Percentiles rank a stretch among this genome's conserved stretches.
phyloP scores from a whole-genome alignment of 2,113 vertebrate genomes.

The Chamaea fasciata region DNA sequence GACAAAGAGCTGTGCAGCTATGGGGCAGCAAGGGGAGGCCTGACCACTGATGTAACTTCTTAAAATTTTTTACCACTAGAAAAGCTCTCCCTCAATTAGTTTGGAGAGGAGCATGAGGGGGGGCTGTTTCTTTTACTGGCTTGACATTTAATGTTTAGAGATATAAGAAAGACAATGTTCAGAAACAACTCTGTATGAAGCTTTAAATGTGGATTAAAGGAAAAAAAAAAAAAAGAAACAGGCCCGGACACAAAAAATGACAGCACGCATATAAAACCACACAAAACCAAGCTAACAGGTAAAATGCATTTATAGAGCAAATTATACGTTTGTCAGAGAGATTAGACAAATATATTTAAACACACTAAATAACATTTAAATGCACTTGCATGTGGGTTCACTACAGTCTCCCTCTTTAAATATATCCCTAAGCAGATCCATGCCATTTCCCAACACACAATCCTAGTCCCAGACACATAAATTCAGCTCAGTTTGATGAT shows the following conservation, averaged over 20 bases:
- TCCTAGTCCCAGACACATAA: neutral
- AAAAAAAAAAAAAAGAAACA: neutral
- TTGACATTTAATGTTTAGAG: neutral
- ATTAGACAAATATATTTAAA: neutral
- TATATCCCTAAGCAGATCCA: neutral
- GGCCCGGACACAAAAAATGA: neutral
- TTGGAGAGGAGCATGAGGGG: no score
- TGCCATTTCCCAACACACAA: neutral
- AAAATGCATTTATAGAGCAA: neutral
- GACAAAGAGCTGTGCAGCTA: neutral
- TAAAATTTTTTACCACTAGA: neutral
- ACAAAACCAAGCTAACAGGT: neutral
- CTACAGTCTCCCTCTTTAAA: neutral
- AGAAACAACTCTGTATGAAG: neutral
- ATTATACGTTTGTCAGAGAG: neutral
- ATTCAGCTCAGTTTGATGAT: neutral
- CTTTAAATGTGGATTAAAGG: neutral
- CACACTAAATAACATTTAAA: neutral
- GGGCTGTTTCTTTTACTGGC: neutral
- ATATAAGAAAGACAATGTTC: neutral
- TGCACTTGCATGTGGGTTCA: neutral
- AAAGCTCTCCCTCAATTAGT: neutral
- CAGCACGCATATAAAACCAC: neutral
- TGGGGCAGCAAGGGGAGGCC: neutral
- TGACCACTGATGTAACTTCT: neutral